Percentiles rank a stretch among this genome's conserved stretches.
Evolutionary conservation across 2,888 invertebrate species (phyloP).

Genomic region (Frankliniella fusca): DNA sequence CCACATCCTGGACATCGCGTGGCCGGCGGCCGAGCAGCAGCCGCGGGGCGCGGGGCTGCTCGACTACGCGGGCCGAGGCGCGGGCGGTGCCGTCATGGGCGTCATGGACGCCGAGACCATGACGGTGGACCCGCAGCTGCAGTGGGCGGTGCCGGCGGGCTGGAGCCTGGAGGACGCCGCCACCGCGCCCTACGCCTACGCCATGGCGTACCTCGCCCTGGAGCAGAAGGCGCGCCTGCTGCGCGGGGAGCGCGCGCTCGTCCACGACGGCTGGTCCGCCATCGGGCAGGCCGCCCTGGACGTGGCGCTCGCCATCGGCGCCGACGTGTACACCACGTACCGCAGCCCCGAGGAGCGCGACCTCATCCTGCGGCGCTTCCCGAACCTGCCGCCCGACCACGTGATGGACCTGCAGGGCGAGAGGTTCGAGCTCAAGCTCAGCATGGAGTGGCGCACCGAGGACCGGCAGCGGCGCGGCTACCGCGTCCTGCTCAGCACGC

Average conservation of each 20-base stretch:
- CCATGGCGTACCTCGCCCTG: slow-evolving; percentile 42
- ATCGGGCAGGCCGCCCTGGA: neutral
- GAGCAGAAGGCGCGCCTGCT: neutral
- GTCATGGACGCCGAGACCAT: slow-evolving; percentile 21
- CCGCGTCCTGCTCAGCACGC: neutral
- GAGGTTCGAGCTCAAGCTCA: neutral
- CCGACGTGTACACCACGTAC: neutral
- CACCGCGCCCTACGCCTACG: slow-evolving; percentile 54
- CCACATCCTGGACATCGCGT: slow-evolving; percentile 1
- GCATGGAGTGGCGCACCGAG: neutral
- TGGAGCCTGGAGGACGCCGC: slow-evolving; percentile 54
- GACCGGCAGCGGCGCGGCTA: neutral
- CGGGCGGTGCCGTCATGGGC: neutral
- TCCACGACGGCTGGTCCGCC: slow-evolving; percentile 12
- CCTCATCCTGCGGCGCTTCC: neutral
- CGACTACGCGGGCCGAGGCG: neutral
- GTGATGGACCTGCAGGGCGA: neutral
- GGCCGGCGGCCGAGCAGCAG: neutral
- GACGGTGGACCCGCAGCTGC: slow-evolving; percentile 41
- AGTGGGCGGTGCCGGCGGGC: slow-evolving; percentile 50
- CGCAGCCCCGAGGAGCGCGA: neutral
- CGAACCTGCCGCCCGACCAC: neutral
- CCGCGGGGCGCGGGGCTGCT: neutral
- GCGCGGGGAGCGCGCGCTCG: neutral
- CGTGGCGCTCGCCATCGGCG: neutral